Conservation (phyloP, 2,113 vertebrate species). For the Morone chrysops region DNA sequence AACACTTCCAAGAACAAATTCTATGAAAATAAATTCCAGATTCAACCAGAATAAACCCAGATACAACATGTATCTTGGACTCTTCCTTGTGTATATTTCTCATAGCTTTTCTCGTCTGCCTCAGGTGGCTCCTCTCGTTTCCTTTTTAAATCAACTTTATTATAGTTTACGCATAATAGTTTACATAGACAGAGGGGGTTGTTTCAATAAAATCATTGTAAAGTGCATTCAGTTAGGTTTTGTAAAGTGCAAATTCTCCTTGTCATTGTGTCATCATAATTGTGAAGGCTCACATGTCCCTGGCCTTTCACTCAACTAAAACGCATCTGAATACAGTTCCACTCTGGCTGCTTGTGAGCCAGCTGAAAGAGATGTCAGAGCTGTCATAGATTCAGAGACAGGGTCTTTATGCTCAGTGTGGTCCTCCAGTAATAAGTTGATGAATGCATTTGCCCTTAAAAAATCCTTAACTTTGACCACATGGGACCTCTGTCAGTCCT, state of each 20-base stretch:
- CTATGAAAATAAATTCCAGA: background rate
- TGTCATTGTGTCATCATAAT: background rate
- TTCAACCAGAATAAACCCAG: background rate
- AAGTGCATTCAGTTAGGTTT: no score
- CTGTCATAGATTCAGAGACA: slow-evolving; percentile 21
- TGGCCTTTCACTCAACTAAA: background rate
- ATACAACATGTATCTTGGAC: background rate
- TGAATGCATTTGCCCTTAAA: background rate
- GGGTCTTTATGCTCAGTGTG: background rate
- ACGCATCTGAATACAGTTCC: background rate
- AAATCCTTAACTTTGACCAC: background rate
- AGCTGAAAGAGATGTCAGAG: slow-evolving; percentile 19
- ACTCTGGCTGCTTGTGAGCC: background rate
- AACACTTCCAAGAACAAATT: background rate
- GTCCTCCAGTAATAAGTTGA: background rate
- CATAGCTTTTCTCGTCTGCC: background rate
- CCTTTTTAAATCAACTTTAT: no score
- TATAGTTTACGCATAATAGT: no score
- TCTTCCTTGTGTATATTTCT: background rate
- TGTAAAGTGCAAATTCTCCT: background rate
- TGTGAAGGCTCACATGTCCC: slow-evolving; percentile 1
- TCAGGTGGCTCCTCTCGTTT: background rate
- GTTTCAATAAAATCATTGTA: no score
- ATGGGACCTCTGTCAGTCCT: background rate
- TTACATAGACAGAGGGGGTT: no score